Evolutionary conservation across 92 coral and sea anemone species (phyloP), one percentile per base, ranked within the genome.

Genomic region (Heliopora coerulea): DNA sequence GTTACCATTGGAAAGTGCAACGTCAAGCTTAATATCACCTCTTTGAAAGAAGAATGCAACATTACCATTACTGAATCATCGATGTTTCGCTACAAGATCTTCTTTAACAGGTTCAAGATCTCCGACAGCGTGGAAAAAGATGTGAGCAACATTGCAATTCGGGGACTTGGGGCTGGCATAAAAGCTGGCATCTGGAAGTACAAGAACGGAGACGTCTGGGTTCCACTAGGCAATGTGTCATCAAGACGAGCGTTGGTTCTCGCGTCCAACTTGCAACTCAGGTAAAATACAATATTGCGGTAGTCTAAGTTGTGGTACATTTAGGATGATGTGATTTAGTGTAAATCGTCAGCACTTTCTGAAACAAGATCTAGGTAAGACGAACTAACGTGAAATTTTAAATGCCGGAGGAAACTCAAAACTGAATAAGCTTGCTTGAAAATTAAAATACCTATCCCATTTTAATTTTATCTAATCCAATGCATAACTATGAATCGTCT

Each of bases 201-300:
- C 12, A 49, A 31, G 57, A 44, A 49, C 25, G 37, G 37, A 28
- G 40, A 25, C 13, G 25, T 35, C 37, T 67, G 74, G 74, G 29
- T 10, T 11, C 57, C 30, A 44, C 40, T 67, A 7, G 74, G 74
- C 11, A 21, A 58, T 19, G 74, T 67, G 33, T 67, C 74, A 27
- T 24, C 59, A 25, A 52, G 29, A 25, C 19, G 40, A 17, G 74
- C 74, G 13, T 7, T 48, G 54, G 41, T 67, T 3, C 57, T 67
- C 10, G 58, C 13, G 8, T 27, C 74, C 19, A 48, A 48, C n/a
- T 24, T 27, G 8, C 39, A 31, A 7, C 48, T 67, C 19, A 8
- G 52, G 52, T 46, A 46, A 46, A n/a, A n/a, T n/a, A n/a, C n/a
- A n/a, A n/a, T n/a, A n/a, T n/a, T n/a, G n/a, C n/a, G n/a, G n/a